Evolutionary conservation across 2,797 vertebrate genomes (phyloP).

Genomic region (Anguilla marmorata): DNA sequence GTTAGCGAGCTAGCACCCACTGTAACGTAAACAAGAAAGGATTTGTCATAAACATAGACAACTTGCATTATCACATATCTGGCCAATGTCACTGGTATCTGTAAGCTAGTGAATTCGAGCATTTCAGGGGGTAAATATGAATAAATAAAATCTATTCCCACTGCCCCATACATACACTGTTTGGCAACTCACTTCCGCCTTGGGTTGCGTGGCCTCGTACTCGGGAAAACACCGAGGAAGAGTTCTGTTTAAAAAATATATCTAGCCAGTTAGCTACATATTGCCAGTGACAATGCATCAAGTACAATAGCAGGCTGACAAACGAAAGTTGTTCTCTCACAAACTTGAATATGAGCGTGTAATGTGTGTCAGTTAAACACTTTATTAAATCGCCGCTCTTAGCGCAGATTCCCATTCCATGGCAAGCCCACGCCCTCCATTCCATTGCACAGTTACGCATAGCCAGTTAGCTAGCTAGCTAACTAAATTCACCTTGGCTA

Average conservation of each 20-base stretch:
- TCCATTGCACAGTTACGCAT: constrained; percentile 59
- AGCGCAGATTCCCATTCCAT: constrained; percentile 41
- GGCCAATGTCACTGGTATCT: neutral
- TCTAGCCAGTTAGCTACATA: neutral
- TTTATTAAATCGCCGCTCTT: constrained; percentile 2
- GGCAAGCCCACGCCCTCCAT: constrained; percentile 71
- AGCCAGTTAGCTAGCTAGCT: constrained; percentile 34
- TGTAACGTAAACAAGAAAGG: neutral
- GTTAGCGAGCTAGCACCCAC: constrained; percentile 7
- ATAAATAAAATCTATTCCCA: constrained; percentile 6
- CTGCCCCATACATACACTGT: constrained; percentile 11
- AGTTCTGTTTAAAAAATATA: constrained; percentile 6
- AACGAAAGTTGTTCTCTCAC: neutral
- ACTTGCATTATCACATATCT: neutral
- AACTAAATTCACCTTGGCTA: constrained; percentile 49
- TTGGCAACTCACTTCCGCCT: constrained; percentile 38
- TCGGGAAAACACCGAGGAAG: constrained; percentile 5
- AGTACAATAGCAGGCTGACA: neutral
- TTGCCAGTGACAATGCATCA: neutral
- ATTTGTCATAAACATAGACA: neutral
- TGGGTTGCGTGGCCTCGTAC: constrained; percentile 21
- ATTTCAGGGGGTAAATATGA: neutral
- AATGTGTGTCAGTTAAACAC: constrained; percentile 1
- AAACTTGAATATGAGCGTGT: neutral
- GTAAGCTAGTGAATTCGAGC: neutral